phyloP scores from a whole-genome alignment of 2,888 invertebrate genomes.

The Arrhopalites spinosus region DNA sequence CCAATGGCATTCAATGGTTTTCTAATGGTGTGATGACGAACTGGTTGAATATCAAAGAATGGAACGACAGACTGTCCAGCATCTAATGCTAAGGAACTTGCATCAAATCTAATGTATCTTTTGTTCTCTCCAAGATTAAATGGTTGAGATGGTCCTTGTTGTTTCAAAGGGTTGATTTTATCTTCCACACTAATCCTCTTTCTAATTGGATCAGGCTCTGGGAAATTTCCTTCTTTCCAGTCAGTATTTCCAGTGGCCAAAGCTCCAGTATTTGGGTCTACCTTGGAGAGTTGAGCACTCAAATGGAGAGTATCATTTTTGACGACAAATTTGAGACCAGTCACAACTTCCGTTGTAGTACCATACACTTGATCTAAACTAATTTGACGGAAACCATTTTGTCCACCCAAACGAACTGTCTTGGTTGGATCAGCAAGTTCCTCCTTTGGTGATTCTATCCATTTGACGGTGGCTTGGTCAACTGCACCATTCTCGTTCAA shows the following conservation, averaged over 20 bases:
- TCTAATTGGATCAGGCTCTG: slow-evolving; percentile 3
- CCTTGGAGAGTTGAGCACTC: neutral
- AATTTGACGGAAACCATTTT: slow-evolving; percentile 31
- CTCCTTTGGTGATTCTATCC: slow-evolving; percentile 18
- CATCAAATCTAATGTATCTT: slow-evolving; percentile 35
- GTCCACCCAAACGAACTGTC: slow-evolving; percentile 6
- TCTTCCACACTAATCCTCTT: slow-evolving; percentile 19
- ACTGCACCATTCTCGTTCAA: slow-evolving; percentile 22
- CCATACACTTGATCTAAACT: slow-evolving; percentile 36
- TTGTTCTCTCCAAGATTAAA: slow-evolving; percentile 28
- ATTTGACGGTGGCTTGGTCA: slow-evolving; percentile 18
- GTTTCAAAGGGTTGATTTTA: slow-evolving; percentile 11
- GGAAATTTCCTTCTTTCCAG: slow-evolving; percentile 28
- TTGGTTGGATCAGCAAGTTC: neutral
- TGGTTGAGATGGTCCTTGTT: slow-evolving; percentile 39
- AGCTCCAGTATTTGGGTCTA: neutral
- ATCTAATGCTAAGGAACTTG: slow-evolving; percentile 33
- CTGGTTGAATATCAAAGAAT: slow-evolving; percentile 37
- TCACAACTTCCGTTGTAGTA: slow-evolving; percentile 24
- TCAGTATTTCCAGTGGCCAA: neutral
- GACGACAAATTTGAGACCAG: slow-evolving; percentile 30
- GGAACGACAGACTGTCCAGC: slow-evolving; percentile 39
- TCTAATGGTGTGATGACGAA: slow-evolving; percentile 8
- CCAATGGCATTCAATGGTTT: slow-evolving; percentile 34
- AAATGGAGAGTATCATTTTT: slow-evolving; percentile 23